These are phyloP conservation scores for Chanos chanos DNA, from an alignment of 2,797 vertebrate genomes.

Conservation along the genomic window DNA sequence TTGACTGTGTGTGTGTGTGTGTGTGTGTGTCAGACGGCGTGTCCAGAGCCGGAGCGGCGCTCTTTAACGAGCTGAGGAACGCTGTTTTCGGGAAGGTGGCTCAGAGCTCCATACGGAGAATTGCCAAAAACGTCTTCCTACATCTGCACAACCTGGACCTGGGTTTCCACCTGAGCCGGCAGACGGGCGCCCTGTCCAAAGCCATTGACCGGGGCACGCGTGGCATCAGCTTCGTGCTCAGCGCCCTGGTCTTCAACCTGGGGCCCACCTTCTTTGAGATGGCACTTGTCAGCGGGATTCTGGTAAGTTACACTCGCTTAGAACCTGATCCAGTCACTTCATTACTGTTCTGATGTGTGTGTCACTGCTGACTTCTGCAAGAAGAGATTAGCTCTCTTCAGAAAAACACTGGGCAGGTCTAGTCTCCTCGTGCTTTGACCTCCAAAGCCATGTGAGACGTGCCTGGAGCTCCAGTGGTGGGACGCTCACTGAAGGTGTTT, in stretches of 20 bases:
- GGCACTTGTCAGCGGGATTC: conserved; percentile 85
- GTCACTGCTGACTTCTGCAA: no score
- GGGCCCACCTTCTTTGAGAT: conserved; percentile 94
- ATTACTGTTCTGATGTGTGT: no score
- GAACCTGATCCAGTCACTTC: background rate
- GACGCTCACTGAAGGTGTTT: no score
- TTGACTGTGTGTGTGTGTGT: background rate
- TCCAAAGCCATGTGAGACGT: no score
- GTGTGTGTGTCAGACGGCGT: conserved; percentile 75
- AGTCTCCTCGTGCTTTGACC: no score
- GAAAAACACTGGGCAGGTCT: no score
- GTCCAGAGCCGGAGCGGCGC: conserved; percentile 83
- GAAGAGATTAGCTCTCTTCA: no score
- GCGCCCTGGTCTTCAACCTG: conserved; percentile 93
- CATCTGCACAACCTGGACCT: conserved; percentile 95
- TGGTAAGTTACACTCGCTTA: conserved; percentile 72
- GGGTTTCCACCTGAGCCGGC: conserved; percentile 92
- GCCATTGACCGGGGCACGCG: conserved; percentile 95
- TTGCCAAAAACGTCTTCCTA: conserved; percentile 94
- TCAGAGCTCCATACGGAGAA: conserved; percentile 94
- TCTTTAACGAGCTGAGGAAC: conserved; percentile 96
- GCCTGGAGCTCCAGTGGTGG: no score
- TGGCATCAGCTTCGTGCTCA: conserved; percentile 90
- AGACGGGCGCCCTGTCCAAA: conserved; percentile 94
- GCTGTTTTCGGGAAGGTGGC: conserved; percentile 96